These are phyloP conservation scores for Desmophyllum pertusum DNA, from an alignment of 92 coral and sea anemone species.

Conservation along the genomic window DNA sequence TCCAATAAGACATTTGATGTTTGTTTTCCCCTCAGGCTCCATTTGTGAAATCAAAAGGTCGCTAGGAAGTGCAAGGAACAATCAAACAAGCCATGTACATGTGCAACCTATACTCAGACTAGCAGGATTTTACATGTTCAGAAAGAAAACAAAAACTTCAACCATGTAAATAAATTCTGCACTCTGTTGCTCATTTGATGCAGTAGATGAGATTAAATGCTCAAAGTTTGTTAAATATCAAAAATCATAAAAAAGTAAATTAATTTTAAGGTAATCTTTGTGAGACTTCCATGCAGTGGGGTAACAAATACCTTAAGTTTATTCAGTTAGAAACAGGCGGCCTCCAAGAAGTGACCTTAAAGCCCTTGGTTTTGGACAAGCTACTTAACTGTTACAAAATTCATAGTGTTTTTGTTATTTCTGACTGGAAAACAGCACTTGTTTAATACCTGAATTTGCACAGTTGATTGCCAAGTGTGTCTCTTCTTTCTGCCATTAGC, in stretches of 20 bases:
- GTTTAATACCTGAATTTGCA: not conserved
- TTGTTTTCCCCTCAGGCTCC: not conserved
- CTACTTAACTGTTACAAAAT: not conserved
- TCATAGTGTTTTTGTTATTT: not conserved
- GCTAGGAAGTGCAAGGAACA: not conserved
- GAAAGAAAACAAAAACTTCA: not conserved
- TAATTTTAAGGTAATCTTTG: not conserved
- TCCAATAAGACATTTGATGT: too few species aligned
- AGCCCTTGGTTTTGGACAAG: not conserved
- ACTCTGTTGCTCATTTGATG: not conserved
- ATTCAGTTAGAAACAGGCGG: not conserved
- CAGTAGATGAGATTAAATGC: not conserved
- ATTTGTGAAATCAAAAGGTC: conserved; percentile 29
- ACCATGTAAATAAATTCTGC: not conserved
- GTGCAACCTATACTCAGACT: not conserved
- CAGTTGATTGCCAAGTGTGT: not conserved
- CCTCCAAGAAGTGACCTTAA: not conserved
- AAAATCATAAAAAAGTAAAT: not conserved
- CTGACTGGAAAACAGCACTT: not conserved
- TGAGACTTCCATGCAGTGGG: not conserved
- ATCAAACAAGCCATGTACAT: not conserved
- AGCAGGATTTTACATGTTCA: not conserved
- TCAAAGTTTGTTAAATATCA: not conserved
- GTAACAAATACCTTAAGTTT: not conserved
- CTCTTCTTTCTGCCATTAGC: not conserved